phyloP scores from a whole-genome alignment of 2,113 vertebrate species.

The Burhinus bistriatus region DNA sequence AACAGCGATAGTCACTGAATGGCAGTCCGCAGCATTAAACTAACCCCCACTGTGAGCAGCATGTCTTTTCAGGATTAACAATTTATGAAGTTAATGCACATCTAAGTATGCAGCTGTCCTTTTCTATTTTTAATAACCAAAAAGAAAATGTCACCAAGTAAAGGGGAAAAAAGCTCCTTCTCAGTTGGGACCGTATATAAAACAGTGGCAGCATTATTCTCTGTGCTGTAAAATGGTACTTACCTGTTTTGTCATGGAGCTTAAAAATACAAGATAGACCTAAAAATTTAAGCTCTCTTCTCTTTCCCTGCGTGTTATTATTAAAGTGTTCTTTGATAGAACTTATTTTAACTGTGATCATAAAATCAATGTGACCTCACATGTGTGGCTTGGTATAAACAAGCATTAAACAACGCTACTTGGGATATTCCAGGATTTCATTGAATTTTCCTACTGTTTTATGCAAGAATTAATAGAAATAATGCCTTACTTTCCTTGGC shows the following conservation, averaged over 20 bases:
- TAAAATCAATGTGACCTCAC: background rate
- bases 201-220: background rate
- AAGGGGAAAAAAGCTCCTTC: background rate
- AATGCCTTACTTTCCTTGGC: background rate
- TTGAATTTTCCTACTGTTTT: background rate
- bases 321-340: background rate
- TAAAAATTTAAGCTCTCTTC: background rate
- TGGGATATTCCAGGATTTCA: background rate
- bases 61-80: constrained; percentile 37
- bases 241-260: background rate
- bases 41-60: background rate
- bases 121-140: constrained; percentile 58
- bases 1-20: background rate
- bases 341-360: background rate
- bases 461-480: background rate
- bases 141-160: constrained; percentile 30
- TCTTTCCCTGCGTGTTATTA: background rate
- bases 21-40: background rate
- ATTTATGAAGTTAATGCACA: constrained; percentile 53
- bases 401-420: background rate
- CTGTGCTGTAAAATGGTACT: background rate
- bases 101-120: constrained; percentile 45
- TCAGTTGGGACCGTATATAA: background rate
- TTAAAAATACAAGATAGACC: background rate
- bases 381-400: background rate